phyloP scores from a whole-genome alignment of 1,140 invertebrate genomes.

The Maniola jurtina region DNA sequence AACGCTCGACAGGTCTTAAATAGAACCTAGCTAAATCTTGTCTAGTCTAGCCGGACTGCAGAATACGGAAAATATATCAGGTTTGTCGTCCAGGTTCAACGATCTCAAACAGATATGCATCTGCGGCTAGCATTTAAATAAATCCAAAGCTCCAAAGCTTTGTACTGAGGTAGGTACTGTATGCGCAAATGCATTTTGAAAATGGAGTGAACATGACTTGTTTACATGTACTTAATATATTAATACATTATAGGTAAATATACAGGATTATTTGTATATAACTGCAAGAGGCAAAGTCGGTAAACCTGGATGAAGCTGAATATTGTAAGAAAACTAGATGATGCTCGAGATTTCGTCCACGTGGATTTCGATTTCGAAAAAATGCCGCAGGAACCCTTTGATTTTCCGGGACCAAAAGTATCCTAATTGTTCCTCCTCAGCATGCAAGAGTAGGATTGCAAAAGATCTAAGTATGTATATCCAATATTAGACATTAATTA shows the following conservation, averaged over 20 bases:
- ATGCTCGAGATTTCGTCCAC: too few species aligned
- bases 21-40: not conserved
- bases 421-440: too few species aligned
- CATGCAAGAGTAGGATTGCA: too few species aligned
- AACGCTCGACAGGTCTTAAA: not conserved
- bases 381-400: too few species aligned
- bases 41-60: constrained; percentile 6
- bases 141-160: constrained; percentile 15
- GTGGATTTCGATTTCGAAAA: too few species aligned
- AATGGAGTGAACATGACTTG: constrained; percentile 10
- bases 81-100: constrained; percentile 18
- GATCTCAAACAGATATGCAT: constrained; percentile 22
- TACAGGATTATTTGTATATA: too few species aligned
- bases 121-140: constrained; percentile 30
- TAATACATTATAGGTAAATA: not conserved
- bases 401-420: too few species aligned
- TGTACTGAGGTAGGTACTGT: not conserved
- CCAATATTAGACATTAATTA: too few species aligned
- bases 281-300: too few species aligned
- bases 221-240: not conserved
- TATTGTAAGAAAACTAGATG: too few species aligned
- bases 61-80: constrained; percentile 22
- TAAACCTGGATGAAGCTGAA: too few species aligned
- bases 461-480: too few species aligned
- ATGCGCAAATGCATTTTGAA: constrained; percentile 31